Conservation (phyloP, 53 echinoderm and acorn worm genomes). For the Holothuria leucospilota region DNA sequence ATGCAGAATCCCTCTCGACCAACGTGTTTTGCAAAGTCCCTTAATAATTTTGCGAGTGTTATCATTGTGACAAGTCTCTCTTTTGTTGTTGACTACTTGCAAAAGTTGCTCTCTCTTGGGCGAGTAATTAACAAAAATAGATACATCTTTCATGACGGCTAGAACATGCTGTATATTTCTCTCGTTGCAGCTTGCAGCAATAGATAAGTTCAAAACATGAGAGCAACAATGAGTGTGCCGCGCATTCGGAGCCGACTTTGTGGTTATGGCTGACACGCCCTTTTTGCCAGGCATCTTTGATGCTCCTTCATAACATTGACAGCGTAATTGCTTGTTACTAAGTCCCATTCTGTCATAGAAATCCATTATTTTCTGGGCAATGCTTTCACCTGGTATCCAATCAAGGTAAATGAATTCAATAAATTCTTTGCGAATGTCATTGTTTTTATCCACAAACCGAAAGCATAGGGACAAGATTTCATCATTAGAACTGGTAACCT, state of each 20-base stretch:
- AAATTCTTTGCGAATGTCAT: conserved; percentile 45
- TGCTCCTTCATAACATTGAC: conserved; percentile 33
- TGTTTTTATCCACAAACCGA: conserved; percentile 46
- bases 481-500: conserved; percentile 40
- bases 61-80: conserved; percentile 11
- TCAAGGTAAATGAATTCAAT: conserved; percentile 40
- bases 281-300: neutral
- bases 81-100: conserved; percentile 4
- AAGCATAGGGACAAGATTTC: conserved; percentile 45
- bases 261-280: conserved; percentile 11
- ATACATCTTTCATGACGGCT: conserved; percentile 9
- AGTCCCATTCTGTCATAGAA: neutral
- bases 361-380: conserved; percentile 36
- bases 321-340: neutral
- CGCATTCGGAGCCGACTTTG: conserved; percentile 8
- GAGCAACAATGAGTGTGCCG: conserved; percentile 15
- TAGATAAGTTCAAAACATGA: conserved; percentile 7
- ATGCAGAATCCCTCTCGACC: neutral
- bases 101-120: neutral
- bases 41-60: conserved; percentile 10
- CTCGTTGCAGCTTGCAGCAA: conserved; percentile 3
- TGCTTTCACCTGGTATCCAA: conserved; percentile 48
- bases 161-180: conserved; percentile 6
- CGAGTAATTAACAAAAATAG: conserved; percentile 2
- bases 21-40: conserved; percentile 9